phyloP scores from a whole-genome alignment of 2,888 invertebrate species.

The Dasypogon diadema region DNA sequence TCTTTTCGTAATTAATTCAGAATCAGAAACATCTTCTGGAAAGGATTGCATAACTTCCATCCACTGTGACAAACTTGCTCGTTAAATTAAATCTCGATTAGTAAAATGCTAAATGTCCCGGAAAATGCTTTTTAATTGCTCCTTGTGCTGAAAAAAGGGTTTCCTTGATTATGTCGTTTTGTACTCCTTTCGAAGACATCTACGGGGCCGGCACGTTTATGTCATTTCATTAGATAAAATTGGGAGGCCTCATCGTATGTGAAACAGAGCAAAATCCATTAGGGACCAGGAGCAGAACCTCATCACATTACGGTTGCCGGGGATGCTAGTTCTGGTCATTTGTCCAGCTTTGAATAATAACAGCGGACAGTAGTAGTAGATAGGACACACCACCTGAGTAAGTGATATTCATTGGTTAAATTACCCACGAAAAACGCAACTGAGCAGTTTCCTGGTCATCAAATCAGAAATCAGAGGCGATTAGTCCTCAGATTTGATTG shows the following conservation, averaged over 20 bases:
- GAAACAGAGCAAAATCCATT: not conserved
- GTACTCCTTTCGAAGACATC: not conserved
- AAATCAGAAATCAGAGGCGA: conserved; percentile 1
- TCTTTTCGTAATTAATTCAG: not conserved
- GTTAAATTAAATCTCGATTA: conserved; percentile 3
- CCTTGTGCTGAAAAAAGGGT: not conserved
- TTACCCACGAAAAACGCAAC: conserved; percentile 5
- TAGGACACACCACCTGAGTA: not conserved
- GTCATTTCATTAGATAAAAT: not conserved
- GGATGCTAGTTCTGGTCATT: not conserved
- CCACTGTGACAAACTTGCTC: not conserved
- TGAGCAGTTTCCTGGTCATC: conserved; percentile 8
- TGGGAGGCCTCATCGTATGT: not conserved
- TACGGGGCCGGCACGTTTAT: not conserved
- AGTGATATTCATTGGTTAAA: not conserved
- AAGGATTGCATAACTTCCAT: not conserved
- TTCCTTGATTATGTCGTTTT: not conserved
- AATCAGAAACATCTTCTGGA: not conserved
- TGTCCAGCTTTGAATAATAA: not conserved
- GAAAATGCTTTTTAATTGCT: not conserved
- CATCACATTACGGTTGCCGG: not conserved
- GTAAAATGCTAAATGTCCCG: not conserved
- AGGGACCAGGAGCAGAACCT: not conserved
- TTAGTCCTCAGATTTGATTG: not conserved
- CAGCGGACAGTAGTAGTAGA: not conserved